Evolutionary conservation across 2,888 invertebrate genomes (phyloP).

Genomic region (Dryobota labecula): DNA sequence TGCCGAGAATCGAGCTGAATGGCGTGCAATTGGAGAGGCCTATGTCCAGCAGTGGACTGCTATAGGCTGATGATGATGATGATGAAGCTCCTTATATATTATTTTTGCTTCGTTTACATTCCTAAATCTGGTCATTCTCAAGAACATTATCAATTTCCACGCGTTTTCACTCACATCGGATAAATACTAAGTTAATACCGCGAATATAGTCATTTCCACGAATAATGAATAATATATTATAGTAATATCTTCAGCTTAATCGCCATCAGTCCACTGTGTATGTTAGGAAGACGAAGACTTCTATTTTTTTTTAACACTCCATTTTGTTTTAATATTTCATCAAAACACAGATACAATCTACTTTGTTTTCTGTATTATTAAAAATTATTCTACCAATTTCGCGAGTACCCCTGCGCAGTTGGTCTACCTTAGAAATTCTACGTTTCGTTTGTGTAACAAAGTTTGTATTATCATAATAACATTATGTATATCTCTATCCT

Average conservation of each 20-base stretch:
- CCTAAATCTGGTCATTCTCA: too few species aligned
- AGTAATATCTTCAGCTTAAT: background rate
- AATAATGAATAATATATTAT: too few species aligned
- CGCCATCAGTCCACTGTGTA: background rate
- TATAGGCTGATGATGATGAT: too few species aligned
- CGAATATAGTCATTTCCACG: too few species aligned
- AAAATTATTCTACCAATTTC: slow-evolving; percentile 28
- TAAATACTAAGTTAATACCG: too few species aligned
- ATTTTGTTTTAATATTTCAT: slow-evolving; percentile 2
- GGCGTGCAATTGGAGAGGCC: too few species aligned
- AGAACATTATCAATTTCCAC: too few species aligned
- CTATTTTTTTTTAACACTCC: background rate
- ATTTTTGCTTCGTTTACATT: too few species aligned
- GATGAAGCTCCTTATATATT: too few species aligned
- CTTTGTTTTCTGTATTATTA: slow-evolving; percentile 14
- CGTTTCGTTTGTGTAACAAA: slow-evolving; percentile 49
- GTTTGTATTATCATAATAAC: slow-evolving; percentile 53
- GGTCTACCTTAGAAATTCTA: slow-evolving; percentile 32
- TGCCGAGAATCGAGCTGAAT: too few species aligned
- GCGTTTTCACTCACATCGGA: too few species aligned
- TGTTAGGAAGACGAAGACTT: background rate
- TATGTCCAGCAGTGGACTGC: too few species aligned
- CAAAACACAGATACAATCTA: background rate
- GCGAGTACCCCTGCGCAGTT: slow-evolving; percentile 22
- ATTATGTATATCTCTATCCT: slow-evolving; percentile 50